A percentile compares a stretch with the other conserved stretches of the same genome.
Conservation (phyloP, 2,888 invertebrate species). For the Timema cristinae region DNA sequence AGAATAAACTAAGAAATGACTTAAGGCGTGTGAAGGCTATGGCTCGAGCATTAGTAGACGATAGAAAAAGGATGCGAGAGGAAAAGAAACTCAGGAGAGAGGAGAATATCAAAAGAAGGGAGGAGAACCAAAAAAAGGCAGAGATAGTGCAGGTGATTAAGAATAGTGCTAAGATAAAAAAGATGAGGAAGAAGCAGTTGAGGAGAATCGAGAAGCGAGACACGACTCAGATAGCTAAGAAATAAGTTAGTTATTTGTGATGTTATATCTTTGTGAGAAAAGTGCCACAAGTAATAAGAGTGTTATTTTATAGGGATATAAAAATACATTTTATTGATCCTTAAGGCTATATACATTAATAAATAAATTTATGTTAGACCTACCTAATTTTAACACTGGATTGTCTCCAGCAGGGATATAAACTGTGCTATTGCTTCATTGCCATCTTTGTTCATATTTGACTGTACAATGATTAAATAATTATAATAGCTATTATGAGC, state of each 20-base stretch:
- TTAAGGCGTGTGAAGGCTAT: constrained; percentile 32
- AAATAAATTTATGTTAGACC: no score
- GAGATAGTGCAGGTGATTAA: constrained; percentile 38
- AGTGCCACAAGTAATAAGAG: no score
- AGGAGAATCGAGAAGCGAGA: constrained; percentile 73
- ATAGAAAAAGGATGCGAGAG: constrained; percentile 30
- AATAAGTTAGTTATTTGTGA: background rate
- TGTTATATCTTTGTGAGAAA: no score
- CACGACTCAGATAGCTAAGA: constrained; percentile 43
- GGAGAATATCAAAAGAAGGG: constrained; percentile 34
- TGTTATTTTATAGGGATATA: no score
- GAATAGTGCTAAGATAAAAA: constrained; percentile 36
- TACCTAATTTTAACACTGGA: no score
- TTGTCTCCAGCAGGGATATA: no score
- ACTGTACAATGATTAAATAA: no score
- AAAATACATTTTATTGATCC: no score
- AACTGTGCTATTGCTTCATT: no score
- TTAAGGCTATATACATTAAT: no score
- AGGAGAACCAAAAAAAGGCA: constrained; percentile 35
- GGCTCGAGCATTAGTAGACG: constrained; percentile 30
- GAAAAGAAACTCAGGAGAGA: constrained; percentile 31
- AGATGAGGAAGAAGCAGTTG: constrained; percentile 67
- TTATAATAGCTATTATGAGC: no score
- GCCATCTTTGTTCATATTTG: no score
- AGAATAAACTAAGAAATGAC: constrained; percentile 29